These are phyloP conservation scores for Eulemur coronatus DNA, from an alignment of 2,797 vertebrate species.

Conservation along the genomic window DNA sequence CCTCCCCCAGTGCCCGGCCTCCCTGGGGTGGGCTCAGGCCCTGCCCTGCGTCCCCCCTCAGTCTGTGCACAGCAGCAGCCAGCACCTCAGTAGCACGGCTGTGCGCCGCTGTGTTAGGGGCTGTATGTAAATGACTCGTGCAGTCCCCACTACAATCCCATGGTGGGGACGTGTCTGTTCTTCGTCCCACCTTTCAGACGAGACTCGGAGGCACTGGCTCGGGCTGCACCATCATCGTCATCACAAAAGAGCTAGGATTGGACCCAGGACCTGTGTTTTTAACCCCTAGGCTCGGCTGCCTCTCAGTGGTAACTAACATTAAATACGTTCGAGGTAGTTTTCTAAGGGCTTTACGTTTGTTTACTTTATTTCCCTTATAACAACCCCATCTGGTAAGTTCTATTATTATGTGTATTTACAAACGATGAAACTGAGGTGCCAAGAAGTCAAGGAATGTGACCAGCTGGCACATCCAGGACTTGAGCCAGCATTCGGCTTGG, in stretches of 20 bases:
- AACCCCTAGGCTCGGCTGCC: background rate
- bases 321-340: background rate
- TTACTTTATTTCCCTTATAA: background rate
- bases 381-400: background rate
- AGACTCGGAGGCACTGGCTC: background rate
- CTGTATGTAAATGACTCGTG: background rate
- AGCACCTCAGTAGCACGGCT: background rate
- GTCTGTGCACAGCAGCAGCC: fast-evolving
- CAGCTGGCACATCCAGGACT: background rate
- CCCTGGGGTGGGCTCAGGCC: fast-evolving
- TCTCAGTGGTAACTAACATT: background rate
- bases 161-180: background rate
- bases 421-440: background rate
- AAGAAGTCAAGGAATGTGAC: background rate
- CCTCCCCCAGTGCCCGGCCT: fast-evolving
- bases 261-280: background rate
- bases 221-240: fast-evolving
- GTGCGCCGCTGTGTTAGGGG: background rate
- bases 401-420: too few species aligned
- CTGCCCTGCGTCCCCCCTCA: background rate
- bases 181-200: background rate
- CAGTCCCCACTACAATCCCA: background rate
- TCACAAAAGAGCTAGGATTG: background rate
- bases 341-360: background rate
- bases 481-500: background rate